phyloP scores from a whole-genome alignment of 92 coral and sea anemone species.

The Zoanthus solanderi region DNA sequence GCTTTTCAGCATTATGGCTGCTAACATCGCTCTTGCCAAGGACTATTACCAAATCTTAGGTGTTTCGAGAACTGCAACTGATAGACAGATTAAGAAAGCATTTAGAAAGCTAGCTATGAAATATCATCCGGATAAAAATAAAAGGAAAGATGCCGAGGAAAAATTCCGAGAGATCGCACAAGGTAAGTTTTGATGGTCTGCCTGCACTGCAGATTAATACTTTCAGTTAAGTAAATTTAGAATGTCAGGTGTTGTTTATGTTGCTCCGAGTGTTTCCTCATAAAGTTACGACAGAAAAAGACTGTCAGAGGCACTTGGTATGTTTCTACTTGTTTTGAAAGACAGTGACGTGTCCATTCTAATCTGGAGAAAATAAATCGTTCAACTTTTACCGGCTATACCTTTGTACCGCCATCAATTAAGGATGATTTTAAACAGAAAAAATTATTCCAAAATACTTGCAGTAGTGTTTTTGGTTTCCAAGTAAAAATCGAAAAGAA shows the following conservation, averaged over 20 bases:
- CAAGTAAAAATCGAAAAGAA: too few relatives aligned
- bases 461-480: too few relatives aligned
- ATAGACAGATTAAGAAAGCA: slow-evolving; percentile 95
- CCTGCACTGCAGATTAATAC: neutral
- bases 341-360: neutral
- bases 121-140: slow-evolving; percentile 97
- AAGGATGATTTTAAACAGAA: too few relatives aligned
- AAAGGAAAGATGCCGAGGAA: slow-evolving; percentile 92
- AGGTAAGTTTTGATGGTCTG: slow-evolving; percentile 69
- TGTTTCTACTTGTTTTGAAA: neutral
- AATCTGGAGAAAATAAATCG: neutral
- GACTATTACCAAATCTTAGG: slow-evolving; percentile 97
- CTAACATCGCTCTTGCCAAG: slow-evolving; percentile 89
- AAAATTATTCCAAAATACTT: too few relatives aligned
- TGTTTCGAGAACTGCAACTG: slow-evolving; percentile 88
- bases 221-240: neutral
- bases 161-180: slow-evolving; percentile 95
- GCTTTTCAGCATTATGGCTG: slow-evolving; percentile 84
- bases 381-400: neutral
- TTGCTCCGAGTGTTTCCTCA: slow-evolving; percentile 5
- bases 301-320: neutral
- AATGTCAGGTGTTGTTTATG: slow-evolving; percentile 31
- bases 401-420: neutral
- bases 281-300: slow-evolving; percentile 1
- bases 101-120: slow-evolving; percentile 94